Base-by-base conservation (phyloP, 2,797 vertebrate species). In the Molothrus aeneus region DNA sequence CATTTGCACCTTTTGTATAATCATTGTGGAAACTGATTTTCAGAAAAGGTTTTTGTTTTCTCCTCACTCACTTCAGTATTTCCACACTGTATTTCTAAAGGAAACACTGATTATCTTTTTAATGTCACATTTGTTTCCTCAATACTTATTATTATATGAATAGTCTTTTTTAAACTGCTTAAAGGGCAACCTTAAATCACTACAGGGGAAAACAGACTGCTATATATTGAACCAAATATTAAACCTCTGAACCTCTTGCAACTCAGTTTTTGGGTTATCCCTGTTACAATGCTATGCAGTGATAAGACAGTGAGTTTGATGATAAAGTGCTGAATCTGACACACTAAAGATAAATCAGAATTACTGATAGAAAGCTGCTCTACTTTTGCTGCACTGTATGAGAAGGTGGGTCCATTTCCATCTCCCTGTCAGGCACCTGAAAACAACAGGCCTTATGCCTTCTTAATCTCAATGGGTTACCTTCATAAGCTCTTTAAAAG, bases 401-500 rank as follows among this genome's bases (percentile, higher is more conserved):
- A 40, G n/a, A 69, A 71, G 47, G 72, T 87, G 43, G 50, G 66
- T 86, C 66, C 80, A 95, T 92, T 86, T 94, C 80, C 91, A 95
- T 96, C 87, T 97, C 96, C 51, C 91, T 93, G 95, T 91, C 93
- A 96, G 95, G 90, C 68, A 96, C 69, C 92, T 90, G 91, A 95
- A 97, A 97, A 96, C 96, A 97, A 92, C 70, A 12, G 86, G 42
- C 68, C 94, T 97, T 97, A 95, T 97, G 92, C 59, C 69, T 85
- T 66, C 68, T 96, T 97, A 97, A 97, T 97, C 96, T 92, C 94
- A 94, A 86, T 92, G 83, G 91, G 93, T 93, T 93, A 92, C 94
- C 82, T 88, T 80, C 82, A 84, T 96, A 95, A 96, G 79, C 95
- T 97, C 95, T 97, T 97, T 98, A 96, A 97, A 97, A 96, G 93